Conservation (phyloP, 2,888 invertebrate species). For the Elysia crispata region DNA sequence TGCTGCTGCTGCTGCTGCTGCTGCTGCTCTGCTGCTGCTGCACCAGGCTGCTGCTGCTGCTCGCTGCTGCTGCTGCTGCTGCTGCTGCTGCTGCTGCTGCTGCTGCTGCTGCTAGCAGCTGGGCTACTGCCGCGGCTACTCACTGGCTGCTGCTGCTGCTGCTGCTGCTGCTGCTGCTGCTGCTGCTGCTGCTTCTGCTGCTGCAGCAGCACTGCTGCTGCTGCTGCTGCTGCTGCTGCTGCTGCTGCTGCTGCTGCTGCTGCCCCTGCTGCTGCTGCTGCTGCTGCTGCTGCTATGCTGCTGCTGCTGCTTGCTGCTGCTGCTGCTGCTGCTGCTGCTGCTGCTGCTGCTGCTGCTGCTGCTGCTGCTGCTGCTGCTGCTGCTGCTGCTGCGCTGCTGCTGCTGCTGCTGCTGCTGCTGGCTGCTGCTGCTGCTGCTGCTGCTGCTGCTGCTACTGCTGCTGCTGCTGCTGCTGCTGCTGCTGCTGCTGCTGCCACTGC, state of each 20-base stretch:
- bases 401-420: too few relatives aligned
- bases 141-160: constrained; percentile 31
- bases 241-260: constrained; percentile 11
- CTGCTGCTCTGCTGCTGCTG: too few relatives aligned
- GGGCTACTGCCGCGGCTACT: constrained; percentile 30
- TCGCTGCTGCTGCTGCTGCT: constrained; percentile 31
- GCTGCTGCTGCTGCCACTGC: constrained; percentile 35
- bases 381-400: too few relatives aligned
- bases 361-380: constrained; percentile 35
- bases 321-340: too few relatives aligned
- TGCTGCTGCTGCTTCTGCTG: constrained; percentile 3
- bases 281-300: too few relatives aligned
- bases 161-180: constrained; percentile 34
- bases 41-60: too few relatives aligned
- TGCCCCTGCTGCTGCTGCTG: too few relatives aligned
- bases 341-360: constrained; percentile 13
- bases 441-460: neutral
- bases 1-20: too few relatives aligned
- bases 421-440: constrained; percentile 41
- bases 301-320: too few relatives aligned
- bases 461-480: constrained; percentile 39
- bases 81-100: constrained; percentile 38
- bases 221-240: constrained; percentile 39
- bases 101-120: constrained; percentile 24
- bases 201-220: neutral